Evolutionary conservation across 2,888 invertebrate species (phyloP).

Genomic region (Brenthis daphne): DNA sequence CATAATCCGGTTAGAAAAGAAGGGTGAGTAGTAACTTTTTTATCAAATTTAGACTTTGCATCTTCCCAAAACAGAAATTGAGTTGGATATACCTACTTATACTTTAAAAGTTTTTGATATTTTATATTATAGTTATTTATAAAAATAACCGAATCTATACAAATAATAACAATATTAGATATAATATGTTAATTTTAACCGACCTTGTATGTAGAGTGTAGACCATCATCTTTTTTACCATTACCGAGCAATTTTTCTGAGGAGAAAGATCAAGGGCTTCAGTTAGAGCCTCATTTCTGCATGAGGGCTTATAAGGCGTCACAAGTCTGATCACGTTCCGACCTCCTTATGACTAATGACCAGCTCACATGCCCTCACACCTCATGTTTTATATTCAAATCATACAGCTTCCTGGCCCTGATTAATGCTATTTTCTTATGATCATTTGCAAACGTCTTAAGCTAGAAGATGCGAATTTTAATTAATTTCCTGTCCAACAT

Average conservation of each 20-base stretch:
- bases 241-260: not conserved
- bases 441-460: conserved; percentile 69
- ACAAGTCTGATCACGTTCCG: conserved; percentile 67
- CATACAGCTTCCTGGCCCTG: conserved; percentile 75
- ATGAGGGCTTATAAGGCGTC: conserved; percentile 46
- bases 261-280: conserved; percentile 28
- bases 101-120: too few relatives aligned
- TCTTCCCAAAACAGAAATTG: not conserved
- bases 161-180: too few relatives aligned
- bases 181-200: too few relatives aligned
- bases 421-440: conserved; percentile 77
- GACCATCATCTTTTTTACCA: not conserved
- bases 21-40: conserved; percentile 55
- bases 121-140: too few relatives aligned
- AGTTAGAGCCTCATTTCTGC: conserved; percentile 32
- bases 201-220: too few relatives aligned
- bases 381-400: conserved; percentile 78
- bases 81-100: too few relatives aligned
- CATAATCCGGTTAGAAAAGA: conserved; percentile 72
- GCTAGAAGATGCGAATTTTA: conserved; percentile 8
- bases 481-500: conserved; percentile 6
- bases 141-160: too few relatives aligned
- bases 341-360: conserved; percentile 79
- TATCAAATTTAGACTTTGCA: conserved; percentile 42
- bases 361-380: conserved; percentile 69